These are phyloP conservation scores for Embidobia sp. DNA, from an alignment of 2,888 invertebrate genomes.

Conservation along the genomic window DNA sequence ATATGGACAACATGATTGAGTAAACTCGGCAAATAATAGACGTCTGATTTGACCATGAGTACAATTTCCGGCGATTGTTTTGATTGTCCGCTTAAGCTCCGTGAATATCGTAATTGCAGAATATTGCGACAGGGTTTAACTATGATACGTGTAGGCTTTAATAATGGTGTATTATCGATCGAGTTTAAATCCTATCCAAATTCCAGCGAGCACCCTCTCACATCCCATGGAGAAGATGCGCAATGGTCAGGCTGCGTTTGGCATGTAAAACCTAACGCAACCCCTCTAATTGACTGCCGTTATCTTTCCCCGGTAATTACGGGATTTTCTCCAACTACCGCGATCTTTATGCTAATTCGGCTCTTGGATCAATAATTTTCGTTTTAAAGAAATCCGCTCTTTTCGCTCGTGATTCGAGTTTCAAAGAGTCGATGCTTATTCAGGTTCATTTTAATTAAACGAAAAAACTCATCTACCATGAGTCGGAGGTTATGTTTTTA, in stretches of 20 bases:
- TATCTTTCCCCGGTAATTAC: constrained; percentile 55
- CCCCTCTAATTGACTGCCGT: constrained; percentile 58
- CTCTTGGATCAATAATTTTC: constrained; percentile 24
- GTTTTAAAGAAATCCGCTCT: background rate
- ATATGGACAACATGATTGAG: too few species aligned
- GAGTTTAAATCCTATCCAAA: constrained; percentile 58
- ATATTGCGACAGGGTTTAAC: constrained; percentile 46
- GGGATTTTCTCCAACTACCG: constrained; percentile 44
- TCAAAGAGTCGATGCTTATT: too few species aligned
- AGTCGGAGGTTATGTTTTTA: too few species aligned
- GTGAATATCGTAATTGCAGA: constrained; percentile 44
- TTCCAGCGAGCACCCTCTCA: constrained; percentile 38
- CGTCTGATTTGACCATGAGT: background rate
- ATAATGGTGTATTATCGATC: constrained; percentile 62
- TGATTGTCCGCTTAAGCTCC: constrained; percentile 39
- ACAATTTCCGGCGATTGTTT: constrained; percentile 23
- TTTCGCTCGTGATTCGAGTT: too few species aligned
- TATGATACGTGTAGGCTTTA: constrained; percentile 48
- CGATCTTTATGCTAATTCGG: constrained; percentile 43
- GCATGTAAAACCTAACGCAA: constrained; percentile 23
- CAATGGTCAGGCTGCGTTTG: constrained; percentile 32
- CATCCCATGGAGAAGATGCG: constrained; percentile 37
- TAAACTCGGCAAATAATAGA: constrained; percentile 11
- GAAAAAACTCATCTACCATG: too few species aligned
- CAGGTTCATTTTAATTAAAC: too few species aligned